These are phyloP conservation scores for Drosophila nikananu DNA, from an alignment of 1,140 invertebrate genomes.

Conservation along the genomic window DNA sequence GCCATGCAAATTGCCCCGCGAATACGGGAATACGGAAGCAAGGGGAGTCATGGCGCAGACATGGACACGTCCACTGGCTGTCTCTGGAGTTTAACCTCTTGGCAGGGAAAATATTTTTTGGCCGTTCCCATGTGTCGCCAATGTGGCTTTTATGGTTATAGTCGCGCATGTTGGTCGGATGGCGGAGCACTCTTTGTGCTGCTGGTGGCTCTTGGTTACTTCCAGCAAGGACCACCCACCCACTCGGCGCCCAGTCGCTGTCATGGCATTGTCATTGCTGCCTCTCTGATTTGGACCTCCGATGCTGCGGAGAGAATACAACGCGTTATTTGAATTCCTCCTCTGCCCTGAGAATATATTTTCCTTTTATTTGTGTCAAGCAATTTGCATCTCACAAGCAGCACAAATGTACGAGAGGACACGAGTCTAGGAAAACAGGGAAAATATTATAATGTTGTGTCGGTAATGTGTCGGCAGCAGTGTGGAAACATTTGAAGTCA, in stretches of 20 bases:
- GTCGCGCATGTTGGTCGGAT: constrained; percentile 61
- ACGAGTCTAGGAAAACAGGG: constrained; percentile 28
- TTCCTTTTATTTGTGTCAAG: constrained; percentile 52
- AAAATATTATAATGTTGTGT: constrained; percentile 48
- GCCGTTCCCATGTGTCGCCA: constrained; percentile 76
- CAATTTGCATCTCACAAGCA: constrained; percentile 68
- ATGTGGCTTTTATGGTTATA: constrained; percentile 82
- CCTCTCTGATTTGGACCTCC: constrained; percentile 72
- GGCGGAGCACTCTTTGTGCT: constrained; percentile 9
- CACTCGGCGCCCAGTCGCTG: constrained; percentile 5
- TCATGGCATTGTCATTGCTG: constrained; percentile 51
- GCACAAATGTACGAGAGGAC: constrained; percentile 12
- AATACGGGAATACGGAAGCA: constrained; percentile 29
- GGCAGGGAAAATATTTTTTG: constrained; percentile 64
- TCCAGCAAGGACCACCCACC: constrained; percentile 6
- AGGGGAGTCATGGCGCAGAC: constrained; percentile 1
- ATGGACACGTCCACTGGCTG: constrained; percentile 52
- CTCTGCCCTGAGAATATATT: constrained; percentile 6
- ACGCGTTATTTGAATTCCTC: constrained; percentile 71
- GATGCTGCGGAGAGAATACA: constrained; percentile 31
- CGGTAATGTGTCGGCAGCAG: constrained; percentile 28
- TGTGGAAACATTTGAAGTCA: constrained; percentile 7
- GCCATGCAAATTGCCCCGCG: constrained; percentile 67
- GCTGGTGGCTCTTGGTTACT: background rate
- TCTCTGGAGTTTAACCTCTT: constrained; percentile 81